phyloP scores from a whole-genome alignment of 1,140 invertebrate genomes.

The Drosophila watanabei region DNA sequence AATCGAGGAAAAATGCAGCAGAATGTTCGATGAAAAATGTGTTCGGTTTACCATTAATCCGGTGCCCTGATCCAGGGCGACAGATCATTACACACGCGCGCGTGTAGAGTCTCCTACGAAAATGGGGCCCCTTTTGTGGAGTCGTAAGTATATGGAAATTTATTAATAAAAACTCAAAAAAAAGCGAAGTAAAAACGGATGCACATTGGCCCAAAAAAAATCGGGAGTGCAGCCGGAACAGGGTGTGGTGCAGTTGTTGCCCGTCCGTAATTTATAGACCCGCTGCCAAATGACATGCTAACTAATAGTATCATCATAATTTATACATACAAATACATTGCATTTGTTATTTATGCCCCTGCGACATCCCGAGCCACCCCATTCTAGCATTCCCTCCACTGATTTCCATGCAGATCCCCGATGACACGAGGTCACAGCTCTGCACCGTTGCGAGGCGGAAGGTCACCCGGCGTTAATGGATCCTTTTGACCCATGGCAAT shows the following conservation, averaged over 20 bases:
- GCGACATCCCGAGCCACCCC: slow-evolving; percentile 6
- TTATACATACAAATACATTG: slow-evolving; percentile 76
- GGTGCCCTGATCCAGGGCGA: slow-evolving; percentile 77
- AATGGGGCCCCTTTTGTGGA: slow-evolving; percentile 2
- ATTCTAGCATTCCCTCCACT: neutral
- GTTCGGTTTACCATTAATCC: slow-evolving; percentile 85
- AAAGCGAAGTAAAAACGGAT: slow-evolving; percentile 47
- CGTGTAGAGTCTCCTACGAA: slow-evolving; percentile 31
- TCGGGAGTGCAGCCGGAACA: slow-evolving; percentile 6
- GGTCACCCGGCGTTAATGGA: slow-evolving; percentile 62
- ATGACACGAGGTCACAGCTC: slow-evolving; percentile 76
- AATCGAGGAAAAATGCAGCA: slow-evolving; percentile 51
- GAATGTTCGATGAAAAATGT: slow-evolving; percentile 81
- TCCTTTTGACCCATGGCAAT: slow-evolving; percentile 40
- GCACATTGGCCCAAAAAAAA: slow-evolving; percentile 16
- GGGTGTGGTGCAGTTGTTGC: slow-evolving; percentile 61
- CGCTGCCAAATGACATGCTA: slow-evolving; percentile 74
- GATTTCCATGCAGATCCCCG: slow-evolving; percentile 46
- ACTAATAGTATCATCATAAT: slow-evolving; percentile 84
- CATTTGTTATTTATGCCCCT: slow-evolving; percentile 71
- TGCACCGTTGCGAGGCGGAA: slow-evolving; percentile 17
- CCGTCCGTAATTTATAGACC: slow-evolving; percentile 69
- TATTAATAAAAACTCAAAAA: slow-evolving; percentile 80
- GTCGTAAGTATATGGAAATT: slow-evolving; percentile 61
- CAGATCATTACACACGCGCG: slow-evolving; percentile 85